Percentiles rank a stretch among this genome's conserved stretches.
These are phyloP conservation scores for Paracentrotus lividus DNA, from an alignment of 53 echinoderm and acorn worm species.

Conservation along the genomic window DNA sequence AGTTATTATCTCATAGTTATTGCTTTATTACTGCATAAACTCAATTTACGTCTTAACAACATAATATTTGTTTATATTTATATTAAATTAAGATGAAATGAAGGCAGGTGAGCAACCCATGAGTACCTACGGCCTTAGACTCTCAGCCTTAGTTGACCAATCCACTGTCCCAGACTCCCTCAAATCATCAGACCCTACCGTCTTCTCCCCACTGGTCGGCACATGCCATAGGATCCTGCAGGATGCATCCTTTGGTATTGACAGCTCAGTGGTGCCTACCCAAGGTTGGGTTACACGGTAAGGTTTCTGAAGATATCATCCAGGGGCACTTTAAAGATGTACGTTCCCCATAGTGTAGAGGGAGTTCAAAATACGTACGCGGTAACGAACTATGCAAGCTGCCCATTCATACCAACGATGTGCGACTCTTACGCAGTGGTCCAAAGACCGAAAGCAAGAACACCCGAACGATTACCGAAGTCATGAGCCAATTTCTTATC, in stretches of 20 bases:
- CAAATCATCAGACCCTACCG: slow-evolving; percentile 56
- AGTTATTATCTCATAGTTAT: too few species aligned
- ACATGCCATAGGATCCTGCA: slow-evolving; percentile 77
- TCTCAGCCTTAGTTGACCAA: slow-evolving; percentile 74
- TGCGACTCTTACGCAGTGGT: too few species aligned
- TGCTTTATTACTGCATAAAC: too few species aligned
- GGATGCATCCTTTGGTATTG: slow-evolving; percentile 78
- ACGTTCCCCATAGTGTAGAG: too few species aligned
- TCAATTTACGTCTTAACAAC: too few species aligned
- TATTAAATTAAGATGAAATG: slow-evolving; percentile 45
- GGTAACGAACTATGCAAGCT: too few species aligned
- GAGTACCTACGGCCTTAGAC: slow-evolving; percentile 82
- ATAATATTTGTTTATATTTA: background rate
- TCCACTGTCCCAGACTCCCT: slow-evolving; percentile 62
- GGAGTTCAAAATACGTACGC: too few species aligned
- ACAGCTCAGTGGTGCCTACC: slow-evolving; percentile 68
- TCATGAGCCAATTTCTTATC: too few species aligned
- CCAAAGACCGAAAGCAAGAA: too few species aligned
- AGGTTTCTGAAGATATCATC: slow-evolving; percentile 40
- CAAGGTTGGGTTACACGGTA: slow-evolving; percentile 88
- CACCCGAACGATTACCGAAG: too few species aligned
- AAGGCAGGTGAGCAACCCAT: slow-evolving; percentile 78
- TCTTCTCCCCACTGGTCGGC: slow-evolving; percentile 81
- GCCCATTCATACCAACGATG: too few species aligned
- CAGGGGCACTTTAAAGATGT: slow-evolving; percentile 47